Percentiles rank a stretch among this genome's conserved stretches.
Conservation (phyloP, 1,140 invertebrate genomes). For the Gryllus bimaculatus region DNA sequence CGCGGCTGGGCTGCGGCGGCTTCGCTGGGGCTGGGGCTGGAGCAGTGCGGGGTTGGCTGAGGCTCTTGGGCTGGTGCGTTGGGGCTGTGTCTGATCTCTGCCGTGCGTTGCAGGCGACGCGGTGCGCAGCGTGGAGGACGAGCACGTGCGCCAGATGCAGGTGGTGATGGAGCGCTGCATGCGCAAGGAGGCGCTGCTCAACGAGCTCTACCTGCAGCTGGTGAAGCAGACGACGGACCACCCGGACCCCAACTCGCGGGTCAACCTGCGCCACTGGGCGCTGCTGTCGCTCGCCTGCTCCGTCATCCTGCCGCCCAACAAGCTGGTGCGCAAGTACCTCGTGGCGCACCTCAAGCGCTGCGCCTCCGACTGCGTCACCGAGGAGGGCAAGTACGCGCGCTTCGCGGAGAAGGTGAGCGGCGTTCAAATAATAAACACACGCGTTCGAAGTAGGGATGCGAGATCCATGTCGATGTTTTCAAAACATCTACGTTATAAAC, state of each 20-base stretch:
- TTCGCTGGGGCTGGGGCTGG: too few species aligned
- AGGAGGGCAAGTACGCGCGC: constrained; percentile 89
- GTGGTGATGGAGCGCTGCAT: constrained; percentile 81
- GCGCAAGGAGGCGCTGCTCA: constrained; percentile 76
- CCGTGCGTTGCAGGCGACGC: constrained; percentile 36
- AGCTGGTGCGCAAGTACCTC: constrained; percentile 76
- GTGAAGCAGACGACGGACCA: constrained; percentile 92
- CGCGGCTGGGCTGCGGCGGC: too few species aligned
- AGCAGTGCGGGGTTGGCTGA: too few species aligned
- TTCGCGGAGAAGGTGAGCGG: constrained; percentile 76
- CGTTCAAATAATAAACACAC: background rate
- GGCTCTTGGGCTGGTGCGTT: too few species aligned
- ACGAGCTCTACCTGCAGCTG: constrained; percentile 86
- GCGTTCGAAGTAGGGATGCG: too few species aligned
- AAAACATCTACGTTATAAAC: too few species aligned
- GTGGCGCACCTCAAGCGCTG: constrained; percentile 82
- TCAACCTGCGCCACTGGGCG: constrained; percentile 86
- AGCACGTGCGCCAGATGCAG: constrained; percentile 81
- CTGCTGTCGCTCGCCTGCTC: constrained; percentile 80
- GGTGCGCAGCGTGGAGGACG: constrained; percentile 61
- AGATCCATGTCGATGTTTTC: too few species aligned
- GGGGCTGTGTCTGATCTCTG: too few species aligned
- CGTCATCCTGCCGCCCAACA: constrained; percentile 74
- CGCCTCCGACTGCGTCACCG: constrained; percentile 77
- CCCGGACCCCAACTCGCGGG: constrained; percentile 78